Percentiles rank a stretch among this genome's conserved stretches.
Conservation (phyloP, 2,113 vertebrate species). For the Salminus brasiliensis region DNA sequence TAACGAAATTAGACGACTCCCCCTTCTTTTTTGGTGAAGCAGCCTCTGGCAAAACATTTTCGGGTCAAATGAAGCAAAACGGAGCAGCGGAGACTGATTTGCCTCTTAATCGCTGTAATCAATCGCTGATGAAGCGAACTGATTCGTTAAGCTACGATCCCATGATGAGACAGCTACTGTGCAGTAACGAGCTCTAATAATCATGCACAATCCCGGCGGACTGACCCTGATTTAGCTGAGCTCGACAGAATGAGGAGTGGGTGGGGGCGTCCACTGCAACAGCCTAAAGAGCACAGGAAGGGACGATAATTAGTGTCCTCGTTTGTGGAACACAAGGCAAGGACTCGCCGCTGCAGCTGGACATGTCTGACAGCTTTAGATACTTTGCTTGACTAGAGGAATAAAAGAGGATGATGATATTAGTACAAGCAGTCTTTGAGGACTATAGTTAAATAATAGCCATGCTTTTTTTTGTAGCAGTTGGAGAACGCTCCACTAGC, state of each 20-base stretch:
- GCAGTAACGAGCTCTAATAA: constrained; percentile 28
- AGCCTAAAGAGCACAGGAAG: constrained; percentile 5
- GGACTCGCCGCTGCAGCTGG: background rate
- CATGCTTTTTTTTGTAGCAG: background rate
- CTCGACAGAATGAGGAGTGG: constrained; percentile 31
- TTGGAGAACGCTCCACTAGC: background rate
- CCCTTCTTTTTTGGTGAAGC: background rate
- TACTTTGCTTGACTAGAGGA: background rate
- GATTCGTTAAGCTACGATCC: background rate
- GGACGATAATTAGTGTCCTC: background rate
- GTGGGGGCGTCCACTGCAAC: background rate
- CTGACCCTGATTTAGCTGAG: constrained; percentile 39
- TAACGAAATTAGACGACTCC: background rate
- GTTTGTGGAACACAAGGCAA: background rate
- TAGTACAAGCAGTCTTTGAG: background rate
- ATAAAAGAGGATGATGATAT: background rate
- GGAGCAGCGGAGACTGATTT: constrained; percentile 7
- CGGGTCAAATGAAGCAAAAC: constrained; percentile 9
- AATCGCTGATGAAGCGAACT: constrained; percentile 1
- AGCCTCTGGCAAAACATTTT: constrained; percentile 4
- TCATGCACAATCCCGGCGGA: background rate
- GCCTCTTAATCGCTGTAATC: constrained; percentile 24
- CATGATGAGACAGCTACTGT: constrained; percentile 19
- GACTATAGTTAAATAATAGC: background rate
- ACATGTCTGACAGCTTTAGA: background rate